Evolutionary conservation across 2,888 invertebrate genomes (phyloP), one percentile per base, ranked within the genome.

Genomic region (Oscheius sp.): DNA sequence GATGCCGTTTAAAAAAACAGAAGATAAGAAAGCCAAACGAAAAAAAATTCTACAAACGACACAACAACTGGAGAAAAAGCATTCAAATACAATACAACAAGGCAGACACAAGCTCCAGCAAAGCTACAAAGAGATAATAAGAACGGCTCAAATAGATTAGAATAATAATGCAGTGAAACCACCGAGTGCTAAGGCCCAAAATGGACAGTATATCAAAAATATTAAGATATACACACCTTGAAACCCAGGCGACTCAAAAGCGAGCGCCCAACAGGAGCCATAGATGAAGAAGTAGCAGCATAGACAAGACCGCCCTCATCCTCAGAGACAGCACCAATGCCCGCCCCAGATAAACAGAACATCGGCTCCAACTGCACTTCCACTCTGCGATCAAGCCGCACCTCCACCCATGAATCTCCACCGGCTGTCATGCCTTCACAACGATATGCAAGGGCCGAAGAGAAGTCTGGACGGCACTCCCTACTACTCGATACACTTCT

Each of bases 321-420:
- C 64, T 78, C 76, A 18, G 78, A 74, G 16, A 79, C 75, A 56
- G 76, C 76, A 46, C 76, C 77, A 56, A 77, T 25, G 27, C 73
- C 73, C 58, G 71, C 59, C 52, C 75, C 68, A 18, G 74, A 73
- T 23, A 81, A 66, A 58, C 74, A 56, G 75, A 77, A 79, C 29
- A 76, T 73, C 18, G 81, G 81, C 73, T 78, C 79, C 35, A 81
- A 69, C 46, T 79, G 76, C 5, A 81, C 75, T 73, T 81, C 81
- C 18, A 76, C 77, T 12, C 81, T 75, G 18, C 79, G 52, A 56
- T 81, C 79, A 16, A 78, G 66, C 7, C 78, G 71, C 5, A 81
- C 69, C 66, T 81, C 79, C n/a, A 75, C 73, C 55, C 73, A 79
- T 41, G 74, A 68, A 16, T 76, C 61, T 6, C 80, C 78, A 9